These are phyloP conservation scores for Rhynchotus rufescens DNA, from an alignment of 2,797 vertebrate species.

Conservation along the genomic window DNA sequence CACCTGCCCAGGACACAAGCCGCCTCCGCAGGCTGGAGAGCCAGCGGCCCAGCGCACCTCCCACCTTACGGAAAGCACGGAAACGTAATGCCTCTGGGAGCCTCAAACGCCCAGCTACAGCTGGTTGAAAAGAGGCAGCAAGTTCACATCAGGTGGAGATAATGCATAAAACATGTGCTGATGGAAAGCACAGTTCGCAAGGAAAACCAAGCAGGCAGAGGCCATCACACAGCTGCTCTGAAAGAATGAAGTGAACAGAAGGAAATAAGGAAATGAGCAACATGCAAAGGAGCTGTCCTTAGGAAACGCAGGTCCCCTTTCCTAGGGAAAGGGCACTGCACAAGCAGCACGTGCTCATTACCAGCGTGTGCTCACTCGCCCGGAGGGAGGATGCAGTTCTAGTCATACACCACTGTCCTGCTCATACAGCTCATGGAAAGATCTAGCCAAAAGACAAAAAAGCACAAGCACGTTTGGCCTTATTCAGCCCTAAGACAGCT, in stretches of 20 bases:
- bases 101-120: neutral
- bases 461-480: neutral
- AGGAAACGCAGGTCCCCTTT: neutral
- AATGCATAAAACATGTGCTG: neutral
- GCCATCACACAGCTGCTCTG: neutral
- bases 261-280: neutral
- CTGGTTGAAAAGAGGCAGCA: neutral
- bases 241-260: neutral
- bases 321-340: neutral
- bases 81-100: neutral
- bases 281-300: neutral
- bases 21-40: neutral
- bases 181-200: neutral
- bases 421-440: neutral
- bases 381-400: neutral
- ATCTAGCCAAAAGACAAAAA: neutral
- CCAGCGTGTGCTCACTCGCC: neutral
- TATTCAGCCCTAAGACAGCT: neutral
- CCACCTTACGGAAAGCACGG: neutral
- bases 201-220: neutral
- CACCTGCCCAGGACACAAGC: neutral
- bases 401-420: neutral
- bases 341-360: too few species aligned
- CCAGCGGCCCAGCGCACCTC: neutral
- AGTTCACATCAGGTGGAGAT: neutral